Evolutionary conservation across 2,113 vertebrate genomes (phyloP), one percentile per base, ranked within the genome.

Genomic region (Lycaon pictus): DNA sequence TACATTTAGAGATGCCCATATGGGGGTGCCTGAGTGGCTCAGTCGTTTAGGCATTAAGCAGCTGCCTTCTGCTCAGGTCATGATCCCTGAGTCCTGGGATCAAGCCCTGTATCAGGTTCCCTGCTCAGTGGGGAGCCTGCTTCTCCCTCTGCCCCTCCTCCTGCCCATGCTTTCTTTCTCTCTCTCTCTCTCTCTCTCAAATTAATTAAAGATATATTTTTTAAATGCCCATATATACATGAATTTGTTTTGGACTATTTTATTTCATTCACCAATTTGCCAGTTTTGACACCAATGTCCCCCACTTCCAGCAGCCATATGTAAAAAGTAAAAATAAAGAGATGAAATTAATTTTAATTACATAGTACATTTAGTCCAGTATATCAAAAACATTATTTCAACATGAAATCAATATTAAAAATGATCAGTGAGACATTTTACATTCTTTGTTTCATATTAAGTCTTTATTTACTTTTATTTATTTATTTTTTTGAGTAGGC

Each of bases 301-400:
- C 11, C 43, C 43, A 53, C 90, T 93, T 94, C 53, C 32, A 84
- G 55, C 71, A 79, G 23, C 32, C 63, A 96, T 15, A 69, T 87
- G 93, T 69, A 58, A 82, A 72, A 96, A 81, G 53, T 89, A 25
- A 92, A 95, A 63, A 88, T 35, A 72, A 77, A 58, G 15, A 23
- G 15, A n/a, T 65, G 27, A 82, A 53, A 93, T 77, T 93, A 76
- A 90, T 90, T 77, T 85, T 93, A 92, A 94, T 65, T 81, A 87
- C 65, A 51, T 60, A 53, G 63, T 88, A 69, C 55, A 94, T 90
- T 56, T 83, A 65, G 88, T 76, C 17, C 9, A 90, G 43, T 56
- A 60, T 85, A 80, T 60, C 19, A 92, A 90, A 95, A 96, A 82
- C 72, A 84, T 5, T 35, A 60, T 86, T 86, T 97, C n/a, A 65